A percentile compares a stretch with the other conserved stretches of the same genome.
These are phyloP conservation scores for Lamellibrachia columna DNA, from an alignment of 2,888 invertebrate species.

Conservation along the genomic window DNA sequence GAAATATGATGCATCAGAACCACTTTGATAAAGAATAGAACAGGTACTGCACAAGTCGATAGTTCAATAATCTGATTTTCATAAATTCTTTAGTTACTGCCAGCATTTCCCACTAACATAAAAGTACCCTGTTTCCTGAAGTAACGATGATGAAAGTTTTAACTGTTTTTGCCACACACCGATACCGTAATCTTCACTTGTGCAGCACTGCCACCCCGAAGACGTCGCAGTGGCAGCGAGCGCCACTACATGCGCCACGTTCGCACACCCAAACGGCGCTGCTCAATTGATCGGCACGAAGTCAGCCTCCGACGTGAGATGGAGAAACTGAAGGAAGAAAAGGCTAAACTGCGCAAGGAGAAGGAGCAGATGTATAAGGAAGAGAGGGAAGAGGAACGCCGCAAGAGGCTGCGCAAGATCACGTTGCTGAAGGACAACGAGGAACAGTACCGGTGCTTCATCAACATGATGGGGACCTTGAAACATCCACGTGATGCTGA, in stretches of 20 bases:
- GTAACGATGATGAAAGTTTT: not conserved
- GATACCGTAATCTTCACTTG: not conserved
- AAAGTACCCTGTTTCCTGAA: not conserved
- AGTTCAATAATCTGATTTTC: too few relatives aligned
- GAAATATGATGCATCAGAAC: too few relatives aligned
- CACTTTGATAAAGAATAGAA: too few relatives aligned
- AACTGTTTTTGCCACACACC: not conserved
- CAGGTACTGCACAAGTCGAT: too few relatives aligned
- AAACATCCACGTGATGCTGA: not conserved
- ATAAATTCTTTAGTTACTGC: too few relatives aligned
- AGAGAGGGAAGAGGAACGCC: conserved; percentile 40
- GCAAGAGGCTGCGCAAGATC: conserved; percentile 42
- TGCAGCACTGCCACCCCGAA: not conserved
- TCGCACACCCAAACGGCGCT: not conserved
- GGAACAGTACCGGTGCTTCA: conserved; percentile 51
- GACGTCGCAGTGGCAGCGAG: not conserved
- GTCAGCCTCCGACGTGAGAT: not conserved
- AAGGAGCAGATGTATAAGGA: conserved; percentile 24
- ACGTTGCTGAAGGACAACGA: conserved; percentile 50
- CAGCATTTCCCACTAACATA: not conserved
- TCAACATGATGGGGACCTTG: conserved; percentile 39
- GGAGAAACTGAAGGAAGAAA: not conserved
- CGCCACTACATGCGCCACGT: not conserved
- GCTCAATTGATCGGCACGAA: not conserved
- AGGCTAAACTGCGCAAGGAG: conserved; percentile 21